Evolutionary conservation across 2,113 vertebrate genomes (phyloP).

Genomic region (Castor canadensis): DNA sequence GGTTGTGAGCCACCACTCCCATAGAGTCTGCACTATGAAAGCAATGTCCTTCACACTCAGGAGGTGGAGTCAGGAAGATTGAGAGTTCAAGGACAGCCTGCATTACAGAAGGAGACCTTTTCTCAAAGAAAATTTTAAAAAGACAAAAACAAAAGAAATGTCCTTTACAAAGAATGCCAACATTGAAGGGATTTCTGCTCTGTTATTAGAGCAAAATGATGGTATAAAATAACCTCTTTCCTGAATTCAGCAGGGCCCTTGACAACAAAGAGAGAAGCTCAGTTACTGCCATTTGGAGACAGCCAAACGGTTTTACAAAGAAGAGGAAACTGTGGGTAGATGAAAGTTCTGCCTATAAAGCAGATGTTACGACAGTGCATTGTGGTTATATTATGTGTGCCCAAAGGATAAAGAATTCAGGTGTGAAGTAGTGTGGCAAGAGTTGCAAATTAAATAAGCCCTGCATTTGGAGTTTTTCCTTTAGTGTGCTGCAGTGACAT

Average conservation of each 20-base stretch:
- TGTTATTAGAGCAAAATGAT: conserved; percentile 51
- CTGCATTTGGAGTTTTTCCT: conserved; percentile 66
- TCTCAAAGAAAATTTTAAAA: too few species aligned
- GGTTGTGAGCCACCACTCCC: too few species aligned
- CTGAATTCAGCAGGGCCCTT: conserved; percentile 15
- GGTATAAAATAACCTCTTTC: conserved; percentile 24
- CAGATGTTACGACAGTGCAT: conserved; percentile 26
- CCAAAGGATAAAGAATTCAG: conserved; percentile 83
- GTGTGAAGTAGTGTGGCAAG: conserved; percentile 83
- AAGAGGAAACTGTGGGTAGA: conserved; percentile 56
- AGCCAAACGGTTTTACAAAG: conserved; percentile 35
- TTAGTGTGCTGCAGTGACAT: conserved; percentile 81
- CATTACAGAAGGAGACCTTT: too few species aligned
- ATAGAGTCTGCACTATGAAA: too few species aligned
- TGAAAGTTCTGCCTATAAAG: conserved; percentile 67
- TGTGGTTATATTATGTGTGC: conserved; percentile 65
- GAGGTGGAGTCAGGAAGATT: background rate
- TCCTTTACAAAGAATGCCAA: conserved; percentile 13
- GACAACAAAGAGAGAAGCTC: conserved; percentile 37
- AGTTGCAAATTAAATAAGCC: conserved; percentile 83
- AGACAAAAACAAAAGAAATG: background rate
- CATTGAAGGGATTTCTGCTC: conserved; percentile 62
- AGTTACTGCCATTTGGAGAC: conserved; percentile 27
- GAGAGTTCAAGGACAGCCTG: too few species aligned
- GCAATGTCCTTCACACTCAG: background rate